Evolutionary conservation across 2,113 vertebrate species (phyloP).

Genomic region (Carassius gibelio): DNA sequence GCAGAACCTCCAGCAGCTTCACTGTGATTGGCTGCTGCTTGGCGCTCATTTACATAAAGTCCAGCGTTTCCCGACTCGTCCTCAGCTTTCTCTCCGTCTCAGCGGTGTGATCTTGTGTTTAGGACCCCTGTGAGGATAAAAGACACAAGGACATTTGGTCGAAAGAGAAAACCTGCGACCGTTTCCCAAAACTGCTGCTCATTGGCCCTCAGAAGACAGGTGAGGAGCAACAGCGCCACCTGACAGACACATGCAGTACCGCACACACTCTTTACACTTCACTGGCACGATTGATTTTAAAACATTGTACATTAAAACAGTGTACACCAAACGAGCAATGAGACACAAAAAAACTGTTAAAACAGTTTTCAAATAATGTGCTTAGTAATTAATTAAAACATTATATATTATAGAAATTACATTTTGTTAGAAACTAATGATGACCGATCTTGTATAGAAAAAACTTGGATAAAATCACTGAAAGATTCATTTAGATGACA

Average conservation of each 20-base stretch:
- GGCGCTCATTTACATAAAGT: neutral
- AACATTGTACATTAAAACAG: neutral
- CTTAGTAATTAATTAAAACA: neutral
- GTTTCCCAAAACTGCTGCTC: conserved; percentile 95
- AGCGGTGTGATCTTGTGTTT: conserved; percentile 51
- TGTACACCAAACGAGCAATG: neutral
- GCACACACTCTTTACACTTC: neutral
- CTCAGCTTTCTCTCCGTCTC: conserved; percentile 2
- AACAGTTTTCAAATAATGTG: no score
- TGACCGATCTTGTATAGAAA: no score
- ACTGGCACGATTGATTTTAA: neutral
- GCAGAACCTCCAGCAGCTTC: neutral
- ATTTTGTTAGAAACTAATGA: no score
- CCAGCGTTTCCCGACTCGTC: neutral
- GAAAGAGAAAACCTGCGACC: conserved; percentile 98
- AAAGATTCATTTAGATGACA: no score
- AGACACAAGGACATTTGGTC: conserved; percentile 99
- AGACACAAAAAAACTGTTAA: neutral
- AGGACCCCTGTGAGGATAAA: conserved; percentile 98
- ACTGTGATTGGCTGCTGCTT: neutral
- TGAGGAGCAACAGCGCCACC: conserved; percentile 66
- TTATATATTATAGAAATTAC: no score
- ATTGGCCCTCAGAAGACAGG: conserved; percentile 98
- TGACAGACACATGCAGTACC: conserved; percentile 46
- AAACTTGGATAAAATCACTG: no score